Evolutionary conservation across 2,888 invertebrate species (phyloP), one percentile per base, ranked within the genome.

Genomic region (Dromius quadrimaculatus): DNA sequence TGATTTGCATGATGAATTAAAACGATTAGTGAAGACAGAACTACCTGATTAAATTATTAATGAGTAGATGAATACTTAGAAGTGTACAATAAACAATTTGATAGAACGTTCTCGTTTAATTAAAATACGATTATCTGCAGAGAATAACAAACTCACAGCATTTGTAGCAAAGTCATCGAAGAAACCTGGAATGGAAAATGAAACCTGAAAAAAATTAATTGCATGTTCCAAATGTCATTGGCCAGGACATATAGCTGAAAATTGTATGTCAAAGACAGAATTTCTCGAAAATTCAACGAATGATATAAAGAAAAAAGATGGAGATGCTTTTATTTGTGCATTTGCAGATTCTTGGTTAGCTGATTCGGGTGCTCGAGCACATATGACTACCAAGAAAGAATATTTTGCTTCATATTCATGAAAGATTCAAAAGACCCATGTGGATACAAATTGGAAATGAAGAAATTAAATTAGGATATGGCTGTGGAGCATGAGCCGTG

Each of bases 1-100:
- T 15, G 72, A 74, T 50, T 32, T 73, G 19, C 72, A 73, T 41
- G 73, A 72, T 23, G 71, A 73, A 69, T 28, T 73, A 11, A 71
- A 72, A 15, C 64, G 71, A 13, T 71, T 73, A 59, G 70, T 64
- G 11, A 66, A 62, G 36, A 62, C 70, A 11, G 71, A 73, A 57
- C 17, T 74, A 23, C 73, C 72, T 6, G 73, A 74, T 13, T 32
- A 72, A 36, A 23, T 17, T 74, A 9, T 47, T 74, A 22, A 74
- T 72, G 72, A 73, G 73, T 45, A 47, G 73, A 5, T 43, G 70
- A 11, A 72, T 72, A 47, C n/a, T n/a, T n/a, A n/a, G n/a, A 11
- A 36, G 9, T 71, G 72, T 19, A 71, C 69, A 45, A 19, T 45
- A 9, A 45, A 45, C 19, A 45, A 45, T 8, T 45, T 45, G 9